Conservation (phyloP, 2,797 vertebrate species). For the Peromyscus attwateri region DNA sequence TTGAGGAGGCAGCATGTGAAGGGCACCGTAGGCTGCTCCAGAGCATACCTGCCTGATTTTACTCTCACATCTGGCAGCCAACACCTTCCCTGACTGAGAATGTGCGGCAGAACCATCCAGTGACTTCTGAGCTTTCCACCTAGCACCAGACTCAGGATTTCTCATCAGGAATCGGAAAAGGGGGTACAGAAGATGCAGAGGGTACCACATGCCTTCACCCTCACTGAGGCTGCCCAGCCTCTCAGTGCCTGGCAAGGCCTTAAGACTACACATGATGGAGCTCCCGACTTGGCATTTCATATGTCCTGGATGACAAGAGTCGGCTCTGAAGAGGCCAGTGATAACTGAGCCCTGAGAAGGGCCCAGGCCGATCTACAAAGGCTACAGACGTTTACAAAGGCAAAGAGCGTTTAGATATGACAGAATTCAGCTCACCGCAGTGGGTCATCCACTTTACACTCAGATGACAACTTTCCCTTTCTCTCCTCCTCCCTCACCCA, state of each 20-base stretch:
- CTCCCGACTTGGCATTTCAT: neutral
- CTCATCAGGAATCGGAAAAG: neutral
- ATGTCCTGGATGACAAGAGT: neutral
- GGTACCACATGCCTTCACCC: neutral
- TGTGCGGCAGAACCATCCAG: neutral
- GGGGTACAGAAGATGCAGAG: neutral
- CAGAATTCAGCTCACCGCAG: neutral
- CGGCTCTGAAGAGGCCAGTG: neutral
- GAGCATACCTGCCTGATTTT: neutral
- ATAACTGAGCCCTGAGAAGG: neutral
- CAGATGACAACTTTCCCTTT: neutral
- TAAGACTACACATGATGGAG: neutral
- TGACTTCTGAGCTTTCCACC: neutral
- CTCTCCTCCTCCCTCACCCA: neutral
- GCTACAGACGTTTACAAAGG: neutral
- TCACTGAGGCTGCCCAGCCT: neutral
- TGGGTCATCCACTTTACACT: neutral
- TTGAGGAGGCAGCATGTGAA: neutral
- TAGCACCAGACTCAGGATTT: neutral
- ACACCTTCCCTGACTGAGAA: neutral
- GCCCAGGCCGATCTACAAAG: neutral
- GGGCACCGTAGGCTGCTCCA: neutral
- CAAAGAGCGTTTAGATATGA: neutral
- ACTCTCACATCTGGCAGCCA: neutral
- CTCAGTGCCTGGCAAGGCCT: neutral